Evolutionary conservation across 2,113 vertebrate species (phyloP).

Genomic region (Toxotes chatareus): DNA sequence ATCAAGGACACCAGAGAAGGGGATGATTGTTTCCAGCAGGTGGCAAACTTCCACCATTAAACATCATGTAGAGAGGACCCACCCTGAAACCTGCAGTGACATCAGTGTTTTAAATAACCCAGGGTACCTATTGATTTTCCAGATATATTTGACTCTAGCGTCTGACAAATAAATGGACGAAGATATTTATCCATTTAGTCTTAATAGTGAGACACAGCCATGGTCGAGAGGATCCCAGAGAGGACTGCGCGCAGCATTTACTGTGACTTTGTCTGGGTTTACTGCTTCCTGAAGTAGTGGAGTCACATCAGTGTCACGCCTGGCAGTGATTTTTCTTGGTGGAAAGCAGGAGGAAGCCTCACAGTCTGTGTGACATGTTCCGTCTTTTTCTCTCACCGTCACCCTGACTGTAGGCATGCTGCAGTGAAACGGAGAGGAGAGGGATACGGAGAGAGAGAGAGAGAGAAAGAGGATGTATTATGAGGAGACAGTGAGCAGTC

Average conservation of each 20-base stretch:
- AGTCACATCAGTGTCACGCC: slow-evolving; percentile 24
- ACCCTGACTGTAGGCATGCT: slow-evolving; percentile 45
- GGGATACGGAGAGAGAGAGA: neutral
- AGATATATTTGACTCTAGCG: slow-evolving; percentile 29
- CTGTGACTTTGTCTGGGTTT: slow-evolving; percentile 12
- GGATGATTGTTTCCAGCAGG: slow-evolving; percentile 72
- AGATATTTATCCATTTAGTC: neutral
- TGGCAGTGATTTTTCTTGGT: slow-evolving; percentile 27
- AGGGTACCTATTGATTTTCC: slow-evolving; percentile 41
- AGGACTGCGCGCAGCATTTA: neutral
- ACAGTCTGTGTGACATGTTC: slow-evolving; percentile 32
- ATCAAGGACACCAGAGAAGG: slow-evolving; percentile 20
- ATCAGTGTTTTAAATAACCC: slow-evolving; percentile 72
- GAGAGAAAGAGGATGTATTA: neutral
- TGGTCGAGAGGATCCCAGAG: neutral
- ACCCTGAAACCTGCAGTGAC: slow-evolving; percentile 79
- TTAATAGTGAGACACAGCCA: slow-evolving; percentile 1
- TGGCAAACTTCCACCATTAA: slow-evolving; percentile 80
- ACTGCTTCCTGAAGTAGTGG: neutral
- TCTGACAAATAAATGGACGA: slow-evolving; percentile 37
- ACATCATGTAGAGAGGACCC: slow-evolving; percentile 39
- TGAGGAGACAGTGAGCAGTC: slow-evolving; percentile 39
- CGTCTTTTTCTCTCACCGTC: slow-evolving; percentile 7
- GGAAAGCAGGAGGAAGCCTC: slow-evolving; percentile 23
- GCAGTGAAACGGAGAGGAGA: slow-evolving; percentile 46